phyloP scores from a whole-genome alignment of 2,113 vertebrate species.

The Tamias sibiricus region DNA sequence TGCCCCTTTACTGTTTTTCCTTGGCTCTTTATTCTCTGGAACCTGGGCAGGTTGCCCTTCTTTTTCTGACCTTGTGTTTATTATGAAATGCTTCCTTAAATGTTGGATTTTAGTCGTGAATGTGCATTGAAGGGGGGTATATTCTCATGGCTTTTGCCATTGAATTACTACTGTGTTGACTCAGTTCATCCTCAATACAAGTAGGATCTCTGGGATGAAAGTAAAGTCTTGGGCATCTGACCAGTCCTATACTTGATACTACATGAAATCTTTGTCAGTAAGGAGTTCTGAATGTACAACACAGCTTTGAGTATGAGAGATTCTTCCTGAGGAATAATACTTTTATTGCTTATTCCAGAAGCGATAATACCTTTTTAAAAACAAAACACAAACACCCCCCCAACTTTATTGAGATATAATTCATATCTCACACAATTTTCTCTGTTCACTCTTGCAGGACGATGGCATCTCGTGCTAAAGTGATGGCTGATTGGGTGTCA shows the following conservation, averaged over 20 bases:
- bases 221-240: background rate
- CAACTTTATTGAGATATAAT: background rate
- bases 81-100: background rate
- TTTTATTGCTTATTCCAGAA: background rate
- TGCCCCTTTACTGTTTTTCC: background rate
- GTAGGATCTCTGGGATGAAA: background rate
- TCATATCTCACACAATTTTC: background rate
- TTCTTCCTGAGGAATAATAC: background rate
- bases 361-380: conserved; percentile 35
- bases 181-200: background rate
- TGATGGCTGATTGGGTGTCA: conserved; percentile 96
- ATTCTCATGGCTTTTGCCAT: background rate
- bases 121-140: background rate
- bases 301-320: conserved; percentile 7
- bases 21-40: background rate
- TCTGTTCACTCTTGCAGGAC: conserved; percentile 88
- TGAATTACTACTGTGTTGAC: background rate
- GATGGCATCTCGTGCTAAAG: conserved; percentile 95
- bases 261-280: background rate
- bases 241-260: background rate
- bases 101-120: background rate
- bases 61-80: background rate
- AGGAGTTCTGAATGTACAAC: background rate
- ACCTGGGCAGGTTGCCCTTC: background rate
- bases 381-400: background rate